Evolutionary conservation across 1,140 invertebrate species (phyloP).

Genomic region (Heliconius nattereri): DNA sequence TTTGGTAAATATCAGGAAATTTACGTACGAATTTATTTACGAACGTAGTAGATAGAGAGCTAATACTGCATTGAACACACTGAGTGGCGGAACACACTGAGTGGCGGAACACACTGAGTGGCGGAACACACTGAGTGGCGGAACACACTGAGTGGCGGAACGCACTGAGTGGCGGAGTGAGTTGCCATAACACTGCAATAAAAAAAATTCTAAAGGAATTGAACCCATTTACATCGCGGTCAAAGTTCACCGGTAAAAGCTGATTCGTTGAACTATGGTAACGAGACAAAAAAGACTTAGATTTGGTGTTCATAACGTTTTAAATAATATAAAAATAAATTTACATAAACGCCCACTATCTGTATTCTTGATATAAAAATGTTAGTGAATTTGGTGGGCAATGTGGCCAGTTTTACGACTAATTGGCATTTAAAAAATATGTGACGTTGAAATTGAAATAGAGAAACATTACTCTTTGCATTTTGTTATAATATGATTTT

Average conservation of each 20-base stretch:
- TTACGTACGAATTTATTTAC: no score
- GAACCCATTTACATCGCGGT: no score
- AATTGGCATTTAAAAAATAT: slow-evolving; percentile 6
- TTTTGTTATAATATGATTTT: not conserved
- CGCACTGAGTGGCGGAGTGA: no score
- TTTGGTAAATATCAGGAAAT: no score
- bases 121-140: no score
- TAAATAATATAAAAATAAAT: not conserved
- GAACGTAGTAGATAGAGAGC: no score
- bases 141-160: no score
- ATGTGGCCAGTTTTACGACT: not conserved
- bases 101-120: no score
- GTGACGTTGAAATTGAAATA: not conserved
- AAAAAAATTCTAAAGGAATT: no score
- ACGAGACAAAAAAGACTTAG: not conserved
- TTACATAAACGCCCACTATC: not conserved
- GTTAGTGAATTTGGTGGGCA: not conserved
- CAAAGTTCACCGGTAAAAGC: not conserved
- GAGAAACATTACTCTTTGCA: not conserved
- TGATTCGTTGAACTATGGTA: not conserved
- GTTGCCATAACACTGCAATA: no score
- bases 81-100: no score
- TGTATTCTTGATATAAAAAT: not conserved
- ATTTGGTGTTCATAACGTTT: not conserved
- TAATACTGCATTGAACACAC: no score